These are phyloP conservation scores for Stegana nigrithorax DNA, from an alignment of 2,888 invertebrate genomes.

Conservation along the genomic window DNA sequence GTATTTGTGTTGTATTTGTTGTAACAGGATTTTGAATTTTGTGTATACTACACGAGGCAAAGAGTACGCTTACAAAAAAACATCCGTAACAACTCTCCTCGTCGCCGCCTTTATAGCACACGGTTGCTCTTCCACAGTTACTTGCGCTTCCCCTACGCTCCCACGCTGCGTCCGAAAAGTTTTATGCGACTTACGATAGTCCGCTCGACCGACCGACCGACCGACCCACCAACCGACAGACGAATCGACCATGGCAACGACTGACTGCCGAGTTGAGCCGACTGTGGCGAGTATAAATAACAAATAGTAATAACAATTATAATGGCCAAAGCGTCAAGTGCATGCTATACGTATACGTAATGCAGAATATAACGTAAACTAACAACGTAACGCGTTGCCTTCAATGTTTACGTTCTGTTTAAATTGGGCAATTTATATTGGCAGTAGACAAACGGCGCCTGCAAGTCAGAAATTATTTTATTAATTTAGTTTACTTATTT, in stretches of 20 bases:
- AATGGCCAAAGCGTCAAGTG: not conserved
- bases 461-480: too few species aligned
- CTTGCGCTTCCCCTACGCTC: constrained; percentile 6
- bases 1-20: constrained; percentile 32
- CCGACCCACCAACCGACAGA: not conserved
- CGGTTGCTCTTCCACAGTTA: too few species aligned
- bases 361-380: not conserved
- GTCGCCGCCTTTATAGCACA: too few species aligned
- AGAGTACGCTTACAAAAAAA: not conserved
- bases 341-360: constrained; percentile 4
- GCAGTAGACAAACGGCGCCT: too few species aligned
- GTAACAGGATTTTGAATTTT: constrained; percentile 43
- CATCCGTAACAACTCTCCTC: not conserved
- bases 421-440: too few species aligned
- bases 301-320: not conserved
- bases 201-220: not conserved
- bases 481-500: too few species aligned
- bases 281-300: constrained; percentile 1
- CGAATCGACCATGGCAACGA: too few species aligned
- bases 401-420: too few species aligned
- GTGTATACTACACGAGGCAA: constrained; percentile 41
- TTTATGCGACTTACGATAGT: too few species aligned
- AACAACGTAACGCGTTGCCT: constrained; percentile 11
- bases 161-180: constrained; percentile 41
- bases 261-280: not conserved